A percentile compares a stretch with the other conserved stretches of the same genome.
These are phyloP conservation scores for Echinometra lucunter DNA, from an alignment of 53 echinoderm and acorn worm genomes.

Conservation along the genomic window DNA sequence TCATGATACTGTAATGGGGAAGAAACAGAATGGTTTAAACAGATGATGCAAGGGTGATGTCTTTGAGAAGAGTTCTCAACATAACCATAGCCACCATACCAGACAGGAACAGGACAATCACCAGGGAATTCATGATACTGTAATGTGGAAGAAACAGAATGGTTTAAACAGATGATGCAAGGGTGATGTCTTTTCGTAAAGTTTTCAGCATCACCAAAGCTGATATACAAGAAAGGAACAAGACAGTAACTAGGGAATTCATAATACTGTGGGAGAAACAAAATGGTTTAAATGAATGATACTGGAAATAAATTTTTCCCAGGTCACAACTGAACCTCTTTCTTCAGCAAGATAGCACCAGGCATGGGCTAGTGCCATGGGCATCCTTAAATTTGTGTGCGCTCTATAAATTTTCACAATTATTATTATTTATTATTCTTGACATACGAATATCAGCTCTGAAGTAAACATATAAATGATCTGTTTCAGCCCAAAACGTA, in stretches of 20 bases:
- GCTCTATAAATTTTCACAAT: too few species aligned
- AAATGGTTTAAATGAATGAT: background rate
- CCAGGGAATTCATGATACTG: conserved; percentile 96
- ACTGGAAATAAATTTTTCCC: too few species aligned
- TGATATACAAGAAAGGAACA: conserved; percentile 92
- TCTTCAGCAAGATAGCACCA: too few species aligned
- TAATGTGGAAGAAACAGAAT: background rate
- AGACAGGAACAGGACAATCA: conserved; percentile 95
- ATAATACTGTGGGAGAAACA: conserved; percentile 75
- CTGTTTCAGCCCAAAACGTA: too few species aligned
- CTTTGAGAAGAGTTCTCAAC: conserved; percentile 94
- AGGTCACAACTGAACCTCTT: too few species aligned
- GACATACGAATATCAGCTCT: too few species aligned
- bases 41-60: conserved; percentile 57
- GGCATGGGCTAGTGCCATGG: too few species aligned
- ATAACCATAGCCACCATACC: conserved; percentile 96
- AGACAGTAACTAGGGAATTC: conserved; percentile 95
- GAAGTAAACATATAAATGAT: too few species aligned
- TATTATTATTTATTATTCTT: too few species aligned
- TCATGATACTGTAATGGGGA: conserved; percentile 83
- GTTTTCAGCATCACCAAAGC: conserved; percentile 96
- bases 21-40: background rate
- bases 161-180: background rate
- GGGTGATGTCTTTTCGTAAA: conserved; percentile 78
- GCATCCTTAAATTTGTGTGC: too few species aligned